A percentile compares a stretch with the other conserved stretches of the same genome.
phyloP scores from a whole-genome alignment of 2,888 invertebrate genomes.

The Metalampra italica region DNA sequence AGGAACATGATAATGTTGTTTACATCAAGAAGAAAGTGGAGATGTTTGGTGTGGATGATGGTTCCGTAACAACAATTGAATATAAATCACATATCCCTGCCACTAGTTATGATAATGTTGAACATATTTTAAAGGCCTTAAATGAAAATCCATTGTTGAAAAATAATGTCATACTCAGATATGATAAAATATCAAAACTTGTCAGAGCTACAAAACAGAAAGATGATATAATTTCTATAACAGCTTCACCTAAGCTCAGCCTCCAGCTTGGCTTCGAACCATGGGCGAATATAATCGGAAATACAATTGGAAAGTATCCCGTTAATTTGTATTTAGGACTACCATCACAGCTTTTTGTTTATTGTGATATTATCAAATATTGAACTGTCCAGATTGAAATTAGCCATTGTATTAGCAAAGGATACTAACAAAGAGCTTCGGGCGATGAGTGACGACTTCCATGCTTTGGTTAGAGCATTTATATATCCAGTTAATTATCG shows the following conservation, averaged over 20 bases:
- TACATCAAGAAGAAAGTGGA: slow-evolving; percentile 13
- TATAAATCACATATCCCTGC: slow-evolving; percentile 22
- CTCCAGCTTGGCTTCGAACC: no score
- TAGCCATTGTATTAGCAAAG: no score
- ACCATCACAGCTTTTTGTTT: no score
- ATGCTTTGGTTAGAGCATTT: no score
- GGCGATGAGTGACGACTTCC: no score
- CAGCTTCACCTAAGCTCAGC: slow-evolving; percentile 11
- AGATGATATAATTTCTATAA: neutral
- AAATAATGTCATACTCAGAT: slow-evolving; percentile 5
- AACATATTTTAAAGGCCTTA: slow-evolving; percentile 15
- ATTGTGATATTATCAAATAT: no score
- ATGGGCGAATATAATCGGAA: slow-evolving; percentile 12
- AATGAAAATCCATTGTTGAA: slow-evolving; percentile 16
- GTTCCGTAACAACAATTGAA: slow-evolving; percentile 6
- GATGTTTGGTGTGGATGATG: slow-evolving; percentile 11
- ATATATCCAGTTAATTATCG: no score
- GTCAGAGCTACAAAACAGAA: neutral
- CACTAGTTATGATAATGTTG: slow-evolving; percentile 17
- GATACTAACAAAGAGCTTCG: no score
- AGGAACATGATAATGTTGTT: slow-evolving; percentile 14
- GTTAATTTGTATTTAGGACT: slow-evolving; percentile 17
- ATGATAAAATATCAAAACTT: slow-evolving; percentile 16
- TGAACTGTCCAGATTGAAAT: no score
- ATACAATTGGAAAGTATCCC: slow-evolving; percentile 16